Evolutionary conservation across 2,888 invertebrate genomes (phyloP), one percentile per base, ranked within the genome.

Genomic region (Megamerina dolium): DNA sequence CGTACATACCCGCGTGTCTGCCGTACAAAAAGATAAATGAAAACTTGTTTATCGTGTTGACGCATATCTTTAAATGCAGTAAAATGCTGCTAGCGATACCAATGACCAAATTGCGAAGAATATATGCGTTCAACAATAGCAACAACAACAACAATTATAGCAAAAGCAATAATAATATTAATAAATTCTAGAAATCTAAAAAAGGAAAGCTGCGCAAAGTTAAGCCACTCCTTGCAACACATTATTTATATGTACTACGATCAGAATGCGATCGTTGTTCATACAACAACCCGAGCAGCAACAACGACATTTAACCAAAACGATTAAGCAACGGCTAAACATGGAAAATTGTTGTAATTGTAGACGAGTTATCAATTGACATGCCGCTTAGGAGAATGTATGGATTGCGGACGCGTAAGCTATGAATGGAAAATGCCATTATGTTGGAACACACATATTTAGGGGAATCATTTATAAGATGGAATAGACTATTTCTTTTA

Each of bases 281-380:
- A 27, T 23, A 12, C 16, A 37, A 5, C 23, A 31, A 31, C 9
- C 14, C 3, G 18, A 20, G 8, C 30, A 32, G 9, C 32, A 31
- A 27, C 40, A 37, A 48, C 43, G 35, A 39, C 41, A 27, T 32
- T 36, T 41, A 43, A 41, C 46, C 47, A 44, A 43, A 46, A 48
- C 51, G 54, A 54, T 54, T 54, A 53, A 46, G 53, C 53, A 49
- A 50, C 53, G 52, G 53, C 55, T 52, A 51, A 52, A 55, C 55
- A 55, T 55, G 55, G 53, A 55, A 55, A 53, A 53, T 53, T 55
- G 55, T 52, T 55, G 55, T 55, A 55, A 55, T 55, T 55, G 52
- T 53, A 53, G 51, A 46, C 52, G 53, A 55, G 52, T 55, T 55
- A 55, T 55, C 53, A 51, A 41, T 36, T 47, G 51, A 46, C 46